Base-by-base conservation (phyloP, 1,140 invertebrate genomes). In the Drosophila seguyi region DNA sequence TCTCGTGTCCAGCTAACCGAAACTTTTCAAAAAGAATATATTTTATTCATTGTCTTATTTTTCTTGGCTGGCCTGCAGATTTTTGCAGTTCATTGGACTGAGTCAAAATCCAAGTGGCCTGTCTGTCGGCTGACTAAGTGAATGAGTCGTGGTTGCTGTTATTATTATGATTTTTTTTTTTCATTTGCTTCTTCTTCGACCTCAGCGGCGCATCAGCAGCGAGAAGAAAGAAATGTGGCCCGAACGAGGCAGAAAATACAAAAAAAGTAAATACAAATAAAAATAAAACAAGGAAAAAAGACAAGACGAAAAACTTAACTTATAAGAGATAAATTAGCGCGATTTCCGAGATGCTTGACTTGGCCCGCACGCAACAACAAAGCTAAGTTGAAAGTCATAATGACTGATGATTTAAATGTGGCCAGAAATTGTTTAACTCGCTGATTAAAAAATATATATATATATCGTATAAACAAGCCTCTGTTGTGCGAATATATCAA, bases 41-140 rank as follows among this genome's bases (percentile, higher is more conserved):
- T 53, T 42, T 47, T 56, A 18, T 71, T 39, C 50, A 20, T 47
- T 45, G 18, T 38, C 25, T 66, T 45, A 11, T 31, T 38, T 16
- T 38, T 31, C 8, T 41, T 71, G 52, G 41, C 27, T 29, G 42
- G 68, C 68, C 68, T 72, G 69, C 69, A 72, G 69, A 72, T 75
- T 66, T 76, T 87, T 86, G 82, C 82, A 81, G 82, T 86, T 86
- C 82, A 85, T 85, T 85, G 82, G 69, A 85, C 82, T 85, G 82
- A 86, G 66, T 48, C 44, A 47, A 61, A 77, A 77, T 50, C 34
- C 36, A 55, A 44, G 57, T 58, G 34, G 69, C 60, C 57, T 16
- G 62, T 25, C 22, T 45, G 65, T 75, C 75, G 60, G 69, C 75
- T 87, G 84, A 83, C 79, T 87, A 88, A 87, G 83, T 87, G 79